Evolutionary conservation across 2,113 vertebrate genomes (phyloP).

Genomic region (Daboia siamensis): DNA sequence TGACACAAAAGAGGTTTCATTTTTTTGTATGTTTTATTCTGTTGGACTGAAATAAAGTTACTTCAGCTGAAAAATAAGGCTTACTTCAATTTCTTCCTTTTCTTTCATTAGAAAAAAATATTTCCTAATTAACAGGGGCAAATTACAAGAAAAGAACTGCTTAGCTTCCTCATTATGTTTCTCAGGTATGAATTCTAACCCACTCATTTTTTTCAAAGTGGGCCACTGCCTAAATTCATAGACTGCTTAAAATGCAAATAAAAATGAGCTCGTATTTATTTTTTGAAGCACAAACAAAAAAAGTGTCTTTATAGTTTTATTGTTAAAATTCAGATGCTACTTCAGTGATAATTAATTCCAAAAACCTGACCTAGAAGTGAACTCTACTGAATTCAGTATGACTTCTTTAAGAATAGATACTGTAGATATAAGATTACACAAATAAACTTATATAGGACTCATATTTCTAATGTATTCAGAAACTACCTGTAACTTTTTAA

Average conservation of each 20-base stretch:
- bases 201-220: neutral
- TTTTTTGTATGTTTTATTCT: neutral
- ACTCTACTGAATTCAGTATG: neutral
- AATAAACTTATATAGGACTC: neutral
- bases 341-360: neutral
- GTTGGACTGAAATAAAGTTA: neutral
- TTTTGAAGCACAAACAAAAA: neutral
- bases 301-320: neutral
- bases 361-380: neutral
- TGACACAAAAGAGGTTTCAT: neutral
- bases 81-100: neutral
- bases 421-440: neutral
- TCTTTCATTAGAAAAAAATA: neutral
- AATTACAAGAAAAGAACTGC: conserved; percentile 2
- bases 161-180: neutral
- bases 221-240: neutral
- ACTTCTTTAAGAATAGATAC: neutral
- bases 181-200: neutral
- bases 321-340: neutral
- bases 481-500: neutral
- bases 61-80: neutral
- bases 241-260: neutral
- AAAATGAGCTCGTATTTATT: neutral
- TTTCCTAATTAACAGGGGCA: neutral
- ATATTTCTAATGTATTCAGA: neutral